A percentile compares a stretch with the other conserved stretches of the same genome.
These are phyloP conservation scores for Microctenopoma stevenorrisi DNA, from an alignment of 2,797 vertebrate species.

Conservation along the genomic window DNA sequence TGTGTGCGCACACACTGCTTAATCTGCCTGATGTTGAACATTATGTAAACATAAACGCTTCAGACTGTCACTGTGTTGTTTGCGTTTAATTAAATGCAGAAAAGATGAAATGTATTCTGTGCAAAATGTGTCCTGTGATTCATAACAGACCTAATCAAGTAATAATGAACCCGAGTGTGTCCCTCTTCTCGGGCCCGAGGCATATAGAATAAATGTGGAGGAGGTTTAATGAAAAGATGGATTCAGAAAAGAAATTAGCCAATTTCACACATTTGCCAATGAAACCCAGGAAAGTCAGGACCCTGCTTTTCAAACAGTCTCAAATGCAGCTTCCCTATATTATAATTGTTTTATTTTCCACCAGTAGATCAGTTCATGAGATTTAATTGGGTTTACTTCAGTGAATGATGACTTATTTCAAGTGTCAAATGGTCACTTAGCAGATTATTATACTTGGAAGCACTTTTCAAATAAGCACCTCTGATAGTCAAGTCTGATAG, in stretches of 20 bases:
- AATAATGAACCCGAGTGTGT: slow-evolving; percentile 60
- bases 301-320: neutral
- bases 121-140: slow-evolving; percentile 48
- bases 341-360: neutral
- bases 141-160: slow-evolving; percentile 59
- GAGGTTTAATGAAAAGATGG: slow-evolving; percentile 22
- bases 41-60: slow-evolving; percentile 15
- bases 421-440: neutral
- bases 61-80: slow-evolving; percentile 23
- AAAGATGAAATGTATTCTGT: slow-evolving; percentile 40
- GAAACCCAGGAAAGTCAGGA: slow-evolving; percentile 17
- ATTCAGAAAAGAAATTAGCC: slow-evolving; percentile 16
- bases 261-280: slow-evolving; percentile 5
- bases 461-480: neutral
- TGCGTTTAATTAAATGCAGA: slow-evolving; percentile 55
- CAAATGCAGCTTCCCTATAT: neutral
- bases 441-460: neutral
- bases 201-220: slow-evolving; percentile 53
- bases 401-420: slow-evolving; percentile 2
- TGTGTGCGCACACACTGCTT: neutral
- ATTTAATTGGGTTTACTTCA: neutral
- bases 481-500: neutral
- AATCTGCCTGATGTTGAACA: neutral
- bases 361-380: neutral
- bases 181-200: slow-evolving; percentile 40